Evolutionary conservation across 2,113 vertebrate genomes (phyloP).

Genomic region (Pipa parva): DNA sequence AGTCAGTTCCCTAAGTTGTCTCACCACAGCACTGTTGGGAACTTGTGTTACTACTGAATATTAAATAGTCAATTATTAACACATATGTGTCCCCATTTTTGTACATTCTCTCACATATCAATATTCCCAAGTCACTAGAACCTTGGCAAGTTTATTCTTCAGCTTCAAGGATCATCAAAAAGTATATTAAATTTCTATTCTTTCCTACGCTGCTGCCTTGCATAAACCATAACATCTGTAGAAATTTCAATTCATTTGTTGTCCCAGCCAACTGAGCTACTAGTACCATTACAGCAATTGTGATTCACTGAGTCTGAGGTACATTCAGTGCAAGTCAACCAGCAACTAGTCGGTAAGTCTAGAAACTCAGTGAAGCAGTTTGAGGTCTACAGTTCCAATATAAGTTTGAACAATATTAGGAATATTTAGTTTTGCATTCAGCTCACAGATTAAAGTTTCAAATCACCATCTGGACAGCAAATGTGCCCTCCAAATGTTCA

Average conservation of each 20-base stretch:
- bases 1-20: not conserved
- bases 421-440: constrained; percentile 13
- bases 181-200: not conserved
- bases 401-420: constrained; percentile 28
- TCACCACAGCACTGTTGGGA: too few species aligned
- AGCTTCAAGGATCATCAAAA: not conserved
- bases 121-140: not conserved
- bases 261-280: constrained; percentile 6
- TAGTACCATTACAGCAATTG: constrained; percentile 8
- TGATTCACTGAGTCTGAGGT: constrained; percentile 14
- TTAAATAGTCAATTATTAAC: not conserved
- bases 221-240: not conserved
- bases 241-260: constrained; percentile 2
- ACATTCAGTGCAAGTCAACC: not conserved
- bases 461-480: constrained; percentile 52
- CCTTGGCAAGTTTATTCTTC: not conserved
- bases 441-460: constrained; percentile 40
- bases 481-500: constrained; percentile 45
- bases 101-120: not conserved
- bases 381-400: not conserved
- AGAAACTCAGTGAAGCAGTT: constrained; percentile 7
- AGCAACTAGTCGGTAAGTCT: constrained; percentile 19
- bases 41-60: not conserved
- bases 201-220: constrained; percentile 17
- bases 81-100: not conserved